Percentiles rank a stretch among this genome's conserved stretches.
These are phyloP conservation scores for Symphodus melops DNA, from an alignment of 2,113 vertebrate species.

Conservation along the genomic window DNA sequence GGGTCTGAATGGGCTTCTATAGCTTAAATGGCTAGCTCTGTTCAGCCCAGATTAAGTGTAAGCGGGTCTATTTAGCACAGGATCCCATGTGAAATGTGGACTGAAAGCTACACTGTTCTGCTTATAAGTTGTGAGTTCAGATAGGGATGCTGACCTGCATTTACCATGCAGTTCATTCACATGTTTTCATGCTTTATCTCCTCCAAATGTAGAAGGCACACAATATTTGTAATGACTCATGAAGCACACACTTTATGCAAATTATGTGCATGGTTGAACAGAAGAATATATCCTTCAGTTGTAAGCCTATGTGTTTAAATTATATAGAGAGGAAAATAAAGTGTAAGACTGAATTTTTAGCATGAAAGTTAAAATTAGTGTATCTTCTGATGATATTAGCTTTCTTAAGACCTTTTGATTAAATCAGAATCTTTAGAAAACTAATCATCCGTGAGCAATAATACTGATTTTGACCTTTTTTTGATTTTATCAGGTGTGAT, in stretches of 20 bases:
- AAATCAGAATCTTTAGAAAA: slow-evolving; percentile 44
- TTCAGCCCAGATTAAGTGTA: slow-evolving; percentile 44
- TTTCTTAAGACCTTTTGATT: slow-evolving; percentile 41
- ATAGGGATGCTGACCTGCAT: slow-evolving; percentile 16
- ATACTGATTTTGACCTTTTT: slow-evolving; percentile 46
- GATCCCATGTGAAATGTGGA: slow-evolving; percentile 13
- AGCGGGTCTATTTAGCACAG: slow-evolving; percentile 35
- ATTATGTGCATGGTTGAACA: slow-evolving; percentile 23
- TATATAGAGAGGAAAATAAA: neutral
- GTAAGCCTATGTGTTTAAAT: neutral
- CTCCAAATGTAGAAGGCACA: neutral
- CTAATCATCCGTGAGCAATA: slow-evolving; percentile 34
- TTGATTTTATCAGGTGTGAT: slow-evolving; percentile 52
- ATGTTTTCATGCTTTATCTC: neutral
- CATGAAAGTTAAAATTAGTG: slow-evolving; percentile 8
- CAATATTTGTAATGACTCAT: neutral
- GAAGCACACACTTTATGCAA: slow-evolving; percentile 20
- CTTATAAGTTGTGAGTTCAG: slow-evolving; percentile 1
- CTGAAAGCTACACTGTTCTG: neutral
- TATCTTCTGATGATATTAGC: neutral
- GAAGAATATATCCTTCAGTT: slow-evolving; percentile 12
- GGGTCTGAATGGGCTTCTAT: slow-evolving; percentile 59
- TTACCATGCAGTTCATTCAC: neutral
- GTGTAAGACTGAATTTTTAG: neutral
- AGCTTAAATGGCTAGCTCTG: slow-evolving; percentile 45